These are phyloP conservation scores for Oryzias melastigma DNA, from an alignment of 2,113 vertebrate genomes.

Conservation along the genomic window DNA sequence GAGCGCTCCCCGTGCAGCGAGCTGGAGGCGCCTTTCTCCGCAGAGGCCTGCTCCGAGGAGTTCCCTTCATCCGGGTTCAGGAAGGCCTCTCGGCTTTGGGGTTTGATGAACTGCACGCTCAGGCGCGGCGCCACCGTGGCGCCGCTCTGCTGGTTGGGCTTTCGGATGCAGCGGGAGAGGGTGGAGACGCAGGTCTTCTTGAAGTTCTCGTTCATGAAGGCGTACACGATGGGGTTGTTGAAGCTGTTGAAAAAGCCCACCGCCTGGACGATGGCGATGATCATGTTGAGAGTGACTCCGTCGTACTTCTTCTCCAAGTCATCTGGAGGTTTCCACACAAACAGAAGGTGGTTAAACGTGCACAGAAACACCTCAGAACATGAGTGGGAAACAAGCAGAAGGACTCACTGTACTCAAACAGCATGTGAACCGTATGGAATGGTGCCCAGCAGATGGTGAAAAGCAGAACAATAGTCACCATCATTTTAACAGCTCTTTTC, in stretches of 20 bases:
- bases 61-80: constrained; percentile 4
- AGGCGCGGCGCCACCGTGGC: constrained; percentile 38
- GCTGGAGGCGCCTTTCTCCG: constrained; percentile 8
- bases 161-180: constrained; percentile 65
- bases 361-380: background rate
- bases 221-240: constrained; percentile 83
- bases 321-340: constrained; percentile 54
- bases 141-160: constrained; percentile 33
- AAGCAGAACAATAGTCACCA: constrained; percentile 82
- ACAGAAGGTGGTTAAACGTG: background rate
- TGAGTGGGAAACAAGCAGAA: background rate
- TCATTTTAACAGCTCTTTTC: constrained; percentile 84
- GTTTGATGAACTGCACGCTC: constrained; percentile 69
- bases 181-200: constrained; percentile 81
- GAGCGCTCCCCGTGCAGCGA: constrained; percentile 38
- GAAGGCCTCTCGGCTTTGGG: constrained; percentile 64
- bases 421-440: constrained; percentile 83
- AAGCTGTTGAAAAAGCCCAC: constrained; percentile 85
- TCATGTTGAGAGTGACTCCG: constrained; percentile 78
- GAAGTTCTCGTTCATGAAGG: constrained; percentile 86
- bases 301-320: constrained; percentile 79
- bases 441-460: constrained; percentile 85
- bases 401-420: constrained; percentile 83
- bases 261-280: constrained; percentile 80
- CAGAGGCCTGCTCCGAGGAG: background rate